Evolutionary conservation across 2,797 vertebrate species (phyloP).

Genomic region (Bovichtus variegatus): DNA sequence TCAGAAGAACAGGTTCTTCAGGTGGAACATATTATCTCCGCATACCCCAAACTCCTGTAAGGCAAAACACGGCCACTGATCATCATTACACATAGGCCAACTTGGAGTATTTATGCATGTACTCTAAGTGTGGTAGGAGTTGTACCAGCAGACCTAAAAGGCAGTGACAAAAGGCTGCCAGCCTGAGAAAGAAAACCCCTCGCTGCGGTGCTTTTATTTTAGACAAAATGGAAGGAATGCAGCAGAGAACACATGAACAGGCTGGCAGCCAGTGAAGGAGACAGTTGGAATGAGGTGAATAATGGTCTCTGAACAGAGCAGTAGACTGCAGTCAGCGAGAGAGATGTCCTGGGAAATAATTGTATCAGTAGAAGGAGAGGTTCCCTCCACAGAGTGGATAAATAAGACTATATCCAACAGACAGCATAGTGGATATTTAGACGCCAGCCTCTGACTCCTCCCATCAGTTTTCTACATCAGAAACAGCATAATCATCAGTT

Average conservation of each 20-base stretch:
- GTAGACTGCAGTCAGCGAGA: background rate
- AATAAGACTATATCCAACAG: background rate
- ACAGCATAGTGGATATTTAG: background rate
- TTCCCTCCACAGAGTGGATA: background rate
- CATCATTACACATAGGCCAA: background rate
- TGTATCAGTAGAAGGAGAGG: background rate
- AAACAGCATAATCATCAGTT: too few relatives aligned
- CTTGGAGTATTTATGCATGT: background rate
- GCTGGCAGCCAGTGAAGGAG: slow-evolving; percentile 16
- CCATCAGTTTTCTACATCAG: too few relatives aligned
- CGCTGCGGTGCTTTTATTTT: slow-evolving; percentile 15
- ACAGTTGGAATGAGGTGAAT: background rate
- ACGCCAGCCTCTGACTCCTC: background rate
- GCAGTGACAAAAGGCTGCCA: background rate
- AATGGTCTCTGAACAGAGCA: slow-evolving; percentile 2
- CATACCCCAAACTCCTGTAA: background rate
- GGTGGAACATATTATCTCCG: background rate
- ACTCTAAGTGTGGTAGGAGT: background rate
- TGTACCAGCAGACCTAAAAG: slow-evolving; percentile 1
- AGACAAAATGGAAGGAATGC: slow-evolving; percentile 37
- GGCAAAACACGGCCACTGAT: background rate
- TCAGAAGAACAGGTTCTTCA: background rate
- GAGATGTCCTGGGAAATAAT: background rate
- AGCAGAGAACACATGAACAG: slow-evolving; percentile 30
- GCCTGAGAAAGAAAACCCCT: background rate